phyloP scores from a whole-genome alignment of 2,797 vertebrate species.

The Australoheros facetus region DNA sequence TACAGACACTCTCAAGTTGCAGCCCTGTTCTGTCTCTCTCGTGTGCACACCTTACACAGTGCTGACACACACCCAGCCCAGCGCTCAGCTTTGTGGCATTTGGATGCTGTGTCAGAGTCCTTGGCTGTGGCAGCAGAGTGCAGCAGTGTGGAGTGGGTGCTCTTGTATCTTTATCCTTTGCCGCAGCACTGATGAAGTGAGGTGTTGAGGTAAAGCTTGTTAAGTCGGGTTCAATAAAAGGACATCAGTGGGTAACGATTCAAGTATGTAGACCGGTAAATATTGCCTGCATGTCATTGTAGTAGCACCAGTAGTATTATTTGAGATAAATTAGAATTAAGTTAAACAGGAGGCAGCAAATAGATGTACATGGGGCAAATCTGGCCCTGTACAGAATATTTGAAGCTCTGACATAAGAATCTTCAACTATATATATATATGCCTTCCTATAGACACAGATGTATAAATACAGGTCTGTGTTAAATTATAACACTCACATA shows the following conservation, averaged over 20 bases:
- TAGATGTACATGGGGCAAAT: too few relatives aligned
- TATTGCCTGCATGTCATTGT: neutral
- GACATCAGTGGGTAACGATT: constrained; percentile 2
- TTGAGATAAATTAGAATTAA: neutral
- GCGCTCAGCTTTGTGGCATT: neutral
- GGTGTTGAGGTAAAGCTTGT: constrained; percentile 4
- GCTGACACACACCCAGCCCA: neutral
- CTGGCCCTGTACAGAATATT: too few relatives aligned
- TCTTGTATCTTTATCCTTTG: neutral
- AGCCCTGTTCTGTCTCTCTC: neutral
- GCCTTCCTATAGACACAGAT: too few relatives aligned
- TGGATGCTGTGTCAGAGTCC: constrained; percentile 16
- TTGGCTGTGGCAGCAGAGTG: neutral
- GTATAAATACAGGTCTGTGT: too few relatives aligned
- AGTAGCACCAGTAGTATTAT: neutral
- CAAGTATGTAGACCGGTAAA: neutral
- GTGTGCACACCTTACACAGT: neutral
- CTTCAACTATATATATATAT: neutral
- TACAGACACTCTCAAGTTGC: neutral
- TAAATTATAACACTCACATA: neutral
- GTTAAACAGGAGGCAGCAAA: neutral
- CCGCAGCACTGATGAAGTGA: constrained; percentile 4
- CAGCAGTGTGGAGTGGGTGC: neutral
- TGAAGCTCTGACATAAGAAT: neutral
- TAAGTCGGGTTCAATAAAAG: constrained; percentile 22